phyloP scores from a whole-genome alignment of 2,797 vertebrate genomes.

The Thaleichthys pacificus region DNA sequence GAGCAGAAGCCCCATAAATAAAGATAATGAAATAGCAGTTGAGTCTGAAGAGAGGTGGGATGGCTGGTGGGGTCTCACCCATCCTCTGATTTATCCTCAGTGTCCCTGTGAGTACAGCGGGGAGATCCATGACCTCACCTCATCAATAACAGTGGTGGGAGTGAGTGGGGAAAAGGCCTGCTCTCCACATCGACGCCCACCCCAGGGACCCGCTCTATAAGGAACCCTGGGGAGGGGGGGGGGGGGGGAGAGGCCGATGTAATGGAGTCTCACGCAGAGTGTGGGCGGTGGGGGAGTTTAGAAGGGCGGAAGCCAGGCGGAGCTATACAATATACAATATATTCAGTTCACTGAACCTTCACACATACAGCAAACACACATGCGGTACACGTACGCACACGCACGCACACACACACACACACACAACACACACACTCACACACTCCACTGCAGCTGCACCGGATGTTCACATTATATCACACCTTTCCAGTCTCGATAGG shows the following conservation, averaged over 20 bases:
- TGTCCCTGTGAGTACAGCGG: constrained; percentile 73
- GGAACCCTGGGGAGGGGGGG: constrained; percentile 45
- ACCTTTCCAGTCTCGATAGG: background rate
- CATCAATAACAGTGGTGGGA: constrained; percentile 76
- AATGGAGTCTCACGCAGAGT: constrained; percentile 61
- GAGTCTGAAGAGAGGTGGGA: constrained; percentile 73
- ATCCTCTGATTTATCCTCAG: constrained; percentile 79
- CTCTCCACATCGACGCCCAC: constrained; percentile 65
- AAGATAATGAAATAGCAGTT: constrained; percentile 81
- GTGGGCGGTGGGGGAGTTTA: constrained; percentile 61
- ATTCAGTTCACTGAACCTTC: background rate
- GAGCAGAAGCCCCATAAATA: constrained; percentile 78
- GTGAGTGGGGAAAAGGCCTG: constrained; percentile 55
- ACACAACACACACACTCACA: constrained; percentile 11
- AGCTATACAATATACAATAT: background rate
- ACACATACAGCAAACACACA: background rate
- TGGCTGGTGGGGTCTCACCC: constrained; percentile 74
- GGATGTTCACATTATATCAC: background rate
- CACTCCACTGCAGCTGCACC: background rate
- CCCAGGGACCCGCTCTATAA: constrained; percentile 50
- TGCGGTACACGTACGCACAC: constrained; percentile 6
- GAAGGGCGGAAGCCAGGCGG: constrained; percentile 33
- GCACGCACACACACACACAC: background rate
- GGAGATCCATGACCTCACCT: constrained; percentile 76
- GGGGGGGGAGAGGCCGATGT: constrained; percentile 16